These are phyloP conservation scores for Pantelozetes paolii DNA, from an alignment of 2,888 invertebrate species.

Conservation along the genomic window DNA sequence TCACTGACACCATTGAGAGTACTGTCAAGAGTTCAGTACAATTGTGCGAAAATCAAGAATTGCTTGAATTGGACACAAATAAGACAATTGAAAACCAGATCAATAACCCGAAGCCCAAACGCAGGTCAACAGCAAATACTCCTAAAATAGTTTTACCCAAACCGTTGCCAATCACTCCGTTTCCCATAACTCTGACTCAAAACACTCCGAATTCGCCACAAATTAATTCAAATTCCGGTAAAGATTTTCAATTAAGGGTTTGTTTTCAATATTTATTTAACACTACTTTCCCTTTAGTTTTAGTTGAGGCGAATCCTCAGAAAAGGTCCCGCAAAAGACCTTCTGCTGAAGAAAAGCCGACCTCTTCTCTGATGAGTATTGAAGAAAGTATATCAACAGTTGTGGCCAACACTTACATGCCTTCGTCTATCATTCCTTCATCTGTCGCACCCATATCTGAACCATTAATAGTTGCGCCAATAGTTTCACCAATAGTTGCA, in stretches of 20 bases:
- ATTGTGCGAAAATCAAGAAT: not conserved
- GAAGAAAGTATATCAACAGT: conserved; percentile 11
- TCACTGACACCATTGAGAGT: conserved; percentile 7
- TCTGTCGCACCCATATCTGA: not conserved
- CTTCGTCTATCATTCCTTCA: no score
- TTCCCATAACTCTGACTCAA: no score
- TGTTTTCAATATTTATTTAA: no score
- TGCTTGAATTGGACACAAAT: conserved; percentile 2
- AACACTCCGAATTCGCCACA: no score
- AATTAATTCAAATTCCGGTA: no score
- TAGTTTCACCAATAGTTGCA: not conserved
- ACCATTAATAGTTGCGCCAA: not conserved
- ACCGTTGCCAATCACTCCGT: no score
- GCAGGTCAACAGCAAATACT: not conserved
- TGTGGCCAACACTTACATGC: not conserved
- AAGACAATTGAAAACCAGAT: not conserved
- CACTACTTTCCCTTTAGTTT: no score
- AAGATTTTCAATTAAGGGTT: no score
- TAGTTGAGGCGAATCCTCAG: no score
- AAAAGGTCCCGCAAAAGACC: not conserved
- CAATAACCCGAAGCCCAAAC: not conserved
- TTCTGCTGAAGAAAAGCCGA: conserved; percentile 16
- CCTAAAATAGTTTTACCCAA: no score
- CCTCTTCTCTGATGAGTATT: conserved; percentile 22
- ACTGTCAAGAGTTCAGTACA: not conserved